Evolutionary conservation across 2,113 vertebrate genomes (phyloP).

Genomic region (Amphiprion ocellaris): DNA sequence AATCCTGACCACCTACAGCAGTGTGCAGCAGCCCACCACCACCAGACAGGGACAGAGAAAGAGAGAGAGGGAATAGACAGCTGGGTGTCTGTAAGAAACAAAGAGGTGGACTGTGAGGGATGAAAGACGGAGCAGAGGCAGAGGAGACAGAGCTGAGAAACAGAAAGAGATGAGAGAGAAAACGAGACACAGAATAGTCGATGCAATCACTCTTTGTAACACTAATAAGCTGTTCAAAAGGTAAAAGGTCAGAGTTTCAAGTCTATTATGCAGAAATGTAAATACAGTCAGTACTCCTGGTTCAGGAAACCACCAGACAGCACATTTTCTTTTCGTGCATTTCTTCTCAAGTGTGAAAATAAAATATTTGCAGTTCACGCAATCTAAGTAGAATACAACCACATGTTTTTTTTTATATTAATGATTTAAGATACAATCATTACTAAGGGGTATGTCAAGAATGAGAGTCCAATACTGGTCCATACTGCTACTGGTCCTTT

Average conservation of each 20-base stretch:
- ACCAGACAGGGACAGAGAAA: slow-evolving; percentile 20
- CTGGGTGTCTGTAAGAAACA: slow-evolving; percentile 39
- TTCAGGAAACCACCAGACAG: not conserved
- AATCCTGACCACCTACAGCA: slow-evolving; percentile 58
- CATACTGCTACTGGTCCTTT: no score
- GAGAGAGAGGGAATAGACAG: slow-evolving; percentile 37
- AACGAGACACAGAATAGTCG: slow-evolving; percentile 24
- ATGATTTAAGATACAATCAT: no score
- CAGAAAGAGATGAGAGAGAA: slow-evolving; percentile 23
- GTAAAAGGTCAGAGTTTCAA: slow-evolving; percentile 33
- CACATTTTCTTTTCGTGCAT: not conserved
- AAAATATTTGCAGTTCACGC: no score
- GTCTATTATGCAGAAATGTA: slow-evolving; percentile 38
- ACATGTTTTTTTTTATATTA: no score
- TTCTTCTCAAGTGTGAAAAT: not conserved
- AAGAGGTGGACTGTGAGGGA: slow-evolving; percentile 49
- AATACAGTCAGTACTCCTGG: slow-evolving; percentile 9
- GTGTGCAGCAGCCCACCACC: slow-evolving; percentile 50
- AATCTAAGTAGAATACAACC: no score
- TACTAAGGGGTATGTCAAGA: no score
- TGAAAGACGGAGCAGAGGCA: slow-evolving; percentile 30
- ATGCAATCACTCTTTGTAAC: not conserved
- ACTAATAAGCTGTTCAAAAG: slow-evolving; percentile 46
- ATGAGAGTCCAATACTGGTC: no score
- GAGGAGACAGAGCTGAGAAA: slow-evolving; percentile 30